Conservation (phyloP, 2,797 vertebrate species). For the Smutsia temminckii region DNA sequence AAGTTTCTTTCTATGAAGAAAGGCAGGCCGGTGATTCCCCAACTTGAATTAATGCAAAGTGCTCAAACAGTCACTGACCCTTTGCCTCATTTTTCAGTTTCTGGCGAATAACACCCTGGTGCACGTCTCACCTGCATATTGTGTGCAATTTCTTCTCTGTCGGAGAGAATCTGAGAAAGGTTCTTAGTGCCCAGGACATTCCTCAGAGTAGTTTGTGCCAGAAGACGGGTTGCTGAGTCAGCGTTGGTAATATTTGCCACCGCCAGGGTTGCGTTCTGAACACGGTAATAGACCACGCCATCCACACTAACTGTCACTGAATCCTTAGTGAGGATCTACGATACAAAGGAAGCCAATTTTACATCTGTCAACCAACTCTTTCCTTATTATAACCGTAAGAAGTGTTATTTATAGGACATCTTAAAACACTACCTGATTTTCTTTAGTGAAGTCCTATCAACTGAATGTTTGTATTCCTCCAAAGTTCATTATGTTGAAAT, state of each 20-base stretch:
- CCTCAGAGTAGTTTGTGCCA: slow-evolving; percentile 96
- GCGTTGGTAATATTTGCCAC: slow-evolving; percentile 97
- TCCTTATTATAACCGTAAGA: neutral
- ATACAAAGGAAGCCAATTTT: neutral
- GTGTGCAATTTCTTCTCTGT: slow-evolving; percentile 96
- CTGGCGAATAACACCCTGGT: rapidly evolving
- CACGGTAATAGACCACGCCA: slow-evolving; percentile 96
- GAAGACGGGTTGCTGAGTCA: slow-evolving; percentile 92
- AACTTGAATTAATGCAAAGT: neutral
- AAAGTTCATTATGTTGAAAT: neutral
- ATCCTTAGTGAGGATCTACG: slow-evolving; percentile 95
- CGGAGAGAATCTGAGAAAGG: slow-evolving; percentile 96
- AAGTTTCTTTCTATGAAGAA: neutral
- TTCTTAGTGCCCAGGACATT: slow-evolving; percentile 97
- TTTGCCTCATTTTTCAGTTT: neutral
- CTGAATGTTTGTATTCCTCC: neutral
- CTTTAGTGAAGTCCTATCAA: neutral
- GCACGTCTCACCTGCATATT: slow-evolving; percentile 92
- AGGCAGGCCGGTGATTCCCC: neutral
- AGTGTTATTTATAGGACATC: rapidly evolving
- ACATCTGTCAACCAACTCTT: neutral
- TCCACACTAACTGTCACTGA: slow-evolving; percentile 96
- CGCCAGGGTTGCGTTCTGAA: slow-evolving; percentile 94
- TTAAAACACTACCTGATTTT: neutral
- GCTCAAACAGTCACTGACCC: neutral